Conservation (phyloP, 2,113 vertebrate species). For the Syngnathus typhle region DNA sequence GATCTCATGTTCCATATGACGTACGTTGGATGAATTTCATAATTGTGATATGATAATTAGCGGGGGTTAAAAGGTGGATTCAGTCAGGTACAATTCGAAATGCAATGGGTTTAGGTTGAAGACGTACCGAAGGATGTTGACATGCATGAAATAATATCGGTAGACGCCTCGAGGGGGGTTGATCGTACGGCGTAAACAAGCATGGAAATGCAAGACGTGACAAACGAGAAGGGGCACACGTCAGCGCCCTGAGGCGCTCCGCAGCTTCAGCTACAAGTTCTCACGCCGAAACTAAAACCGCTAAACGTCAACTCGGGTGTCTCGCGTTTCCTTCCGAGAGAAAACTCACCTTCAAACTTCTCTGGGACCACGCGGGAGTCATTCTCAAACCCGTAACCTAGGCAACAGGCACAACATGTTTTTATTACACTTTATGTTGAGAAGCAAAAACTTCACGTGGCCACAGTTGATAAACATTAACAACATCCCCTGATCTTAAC, state of each 20-base stretch:
- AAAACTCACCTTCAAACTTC: constrained; percentile 85
- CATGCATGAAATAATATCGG: too few species aligned
- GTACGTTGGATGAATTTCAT: too few species aligned
- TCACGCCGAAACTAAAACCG: not conserved
- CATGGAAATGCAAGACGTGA: not conserved
- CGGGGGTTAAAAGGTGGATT: too few species aligned
- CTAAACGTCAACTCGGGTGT: not conserved
- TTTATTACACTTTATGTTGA: too few species aligned
- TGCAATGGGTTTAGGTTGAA: too few species aligned
- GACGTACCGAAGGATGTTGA: too few species aligned
- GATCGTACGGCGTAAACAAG: not conserved
- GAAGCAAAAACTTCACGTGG: too few species aligned
- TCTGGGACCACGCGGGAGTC: constrained; percentile 94
- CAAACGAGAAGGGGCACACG: not conserved
- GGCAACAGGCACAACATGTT: constrained; percentile 6
- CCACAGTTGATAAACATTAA: too few species aligned
- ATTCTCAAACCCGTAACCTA: constrained; percentile 89
- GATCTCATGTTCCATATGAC: too few species aligned
- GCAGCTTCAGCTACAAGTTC: not conserved
- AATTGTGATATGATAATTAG: too few species aligned
- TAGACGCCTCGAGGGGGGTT: not conserved
- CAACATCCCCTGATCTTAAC: too few species aligned
- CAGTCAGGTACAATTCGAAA: too few species aligned
- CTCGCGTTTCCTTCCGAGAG: not conserved
- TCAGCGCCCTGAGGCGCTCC: not conserved